A percentile compares a stretch with the other conserved stretches of the same genome.
Conservation (phyloP, 2,797 vertebrate genomes). For the Chelmon rostratus region DNA sequence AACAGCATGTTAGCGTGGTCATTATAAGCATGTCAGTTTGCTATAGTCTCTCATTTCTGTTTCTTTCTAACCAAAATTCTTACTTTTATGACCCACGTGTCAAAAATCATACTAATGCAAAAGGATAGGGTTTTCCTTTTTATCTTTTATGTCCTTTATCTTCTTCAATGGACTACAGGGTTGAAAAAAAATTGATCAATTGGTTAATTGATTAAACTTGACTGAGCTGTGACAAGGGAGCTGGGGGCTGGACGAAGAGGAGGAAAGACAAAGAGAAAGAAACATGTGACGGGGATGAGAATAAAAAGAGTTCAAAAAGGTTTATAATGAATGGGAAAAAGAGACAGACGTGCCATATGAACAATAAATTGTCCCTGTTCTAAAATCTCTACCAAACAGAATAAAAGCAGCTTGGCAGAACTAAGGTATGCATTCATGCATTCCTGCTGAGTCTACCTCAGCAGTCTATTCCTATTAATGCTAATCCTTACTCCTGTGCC, state of each 20-base stretch:
- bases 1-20: neutral
- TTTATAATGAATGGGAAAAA: constrained; percentile 44
- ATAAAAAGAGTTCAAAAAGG: constrained; percentile 56
- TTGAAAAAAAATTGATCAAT: constrained; percentile 53
- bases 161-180: constrained; percentile 17
- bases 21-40: neutral
- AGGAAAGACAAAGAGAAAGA: constrained; percentile 31
- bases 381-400: constrained; percentile 54
- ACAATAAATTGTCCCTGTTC: constrained; percentile 47
- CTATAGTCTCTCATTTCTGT: neutral
- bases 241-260: constrained; percentile 23
- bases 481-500: constrained; percentile 70
- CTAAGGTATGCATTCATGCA: constrained; percentile 64
- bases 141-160: constrained; percentile 35
- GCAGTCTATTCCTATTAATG: constrained; percentile 73
- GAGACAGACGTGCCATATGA: constrained; percentile 48
- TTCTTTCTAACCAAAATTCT: neutral
- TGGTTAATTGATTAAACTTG: constrained; percentile 55
- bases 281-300: constrained; percentile 31
- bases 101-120: constrained; percentile 36
- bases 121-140: constrained; percentile 27
- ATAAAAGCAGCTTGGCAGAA: constrained; percentile 69
- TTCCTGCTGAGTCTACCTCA: constrained; percentile 70
- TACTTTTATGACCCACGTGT: constrained; percentile 13
- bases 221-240: constrained; percentile 45